These are phyloP conservation scores for Herpetotheres cachinnans DNA, from an alignment of 2,113 vertebrate species.

Conservation along the genomic window DNA sequence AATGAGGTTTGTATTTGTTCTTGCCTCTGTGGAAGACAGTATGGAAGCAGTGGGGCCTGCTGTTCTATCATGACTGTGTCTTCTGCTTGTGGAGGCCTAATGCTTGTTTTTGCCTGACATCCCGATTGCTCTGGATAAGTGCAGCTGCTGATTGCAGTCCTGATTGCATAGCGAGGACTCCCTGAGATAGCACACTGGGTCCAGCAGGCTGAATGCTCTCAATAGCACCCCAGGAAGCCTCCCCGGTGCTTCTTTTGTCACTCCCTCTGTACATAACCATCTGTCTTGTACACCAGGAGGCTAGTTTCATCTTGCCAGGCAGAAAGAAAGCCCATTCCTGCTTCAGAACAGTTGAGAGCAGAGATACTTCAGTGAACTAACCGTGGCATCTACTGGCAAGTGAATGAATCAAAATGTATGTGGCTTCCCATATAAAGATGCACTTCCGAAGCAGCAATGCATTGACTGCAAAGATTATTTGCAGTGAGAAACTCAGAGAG, in stretches of 20 bases:
- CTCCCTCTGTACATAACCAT: neutral
- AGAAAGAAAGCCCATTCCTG: neutral
- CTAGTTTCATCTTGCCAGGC: neutral
- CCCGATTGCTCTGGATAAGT: neutral
- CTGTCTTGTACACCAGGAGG: neutral
- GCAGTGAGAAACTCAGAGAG: neutral
- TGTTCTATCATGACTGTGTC: neutral
- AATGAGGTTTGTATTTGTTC: neutral
- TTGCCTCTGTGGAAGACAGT: neutral
- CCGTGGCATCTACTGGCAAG: rapidly evolving
- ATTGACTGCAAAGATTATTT: neutral
- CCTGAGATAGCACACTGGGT: neutral
- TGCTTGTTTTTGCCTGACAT: neutral
- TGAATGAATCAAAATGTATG: neutral
- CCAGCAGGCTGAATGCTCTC: neutral
- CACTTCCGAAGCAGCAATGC: neutral
- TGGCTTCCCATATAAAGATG: neutral
- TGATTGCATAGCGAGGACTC: neutral
- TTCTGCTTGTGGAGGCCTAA: neutral
- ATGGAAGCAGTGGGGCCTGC: neutral
- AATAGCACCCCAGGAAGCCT: neutral
- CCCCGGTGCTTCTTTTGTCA: neutral
- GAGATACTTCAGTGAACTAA: neutral
- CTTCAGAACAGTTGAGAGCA: neutral
- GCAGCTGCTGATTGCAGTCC: neutral